These are phyloP conservation scores for Thaumatotibia leucotreta DNA, from an alignment of 1,140 invertebrate genomes.

Conservation along the genomic window DNA sequence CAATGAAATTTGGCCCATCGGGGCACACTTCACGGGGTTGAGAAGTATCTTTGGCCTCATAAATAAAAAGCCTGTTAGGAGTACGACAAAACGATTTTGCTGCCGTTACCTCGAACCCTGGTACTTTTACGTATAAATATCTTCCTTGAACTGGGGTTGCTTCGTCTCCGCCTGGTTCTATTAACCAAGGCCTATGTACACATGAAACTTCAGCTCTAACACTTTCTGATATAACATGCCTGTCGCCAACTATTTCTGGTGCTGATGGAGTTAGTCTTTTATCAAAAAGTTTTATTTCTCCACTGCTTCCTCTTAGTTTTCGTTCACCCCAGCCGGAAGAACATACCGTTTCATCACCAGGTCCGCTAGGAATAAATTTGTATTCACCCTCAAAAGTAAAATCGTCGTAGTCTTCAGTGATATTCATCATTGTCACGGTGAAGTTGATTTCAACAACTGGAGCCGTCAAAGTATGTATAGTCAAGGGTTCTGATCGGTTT, in stretches of 20 bases:
- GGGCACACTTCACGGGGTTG: conserved; percentile 83
- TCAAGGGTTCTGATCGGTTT: conserved; percentile 79
- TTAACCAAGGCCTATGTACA: conserved; percentile 86
- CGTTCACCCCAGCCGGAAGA: conserved; percentile 80
- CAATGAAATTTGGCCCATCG: conserved; percentile 74
- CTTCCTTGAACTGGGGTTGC: conserved; percentile 79
- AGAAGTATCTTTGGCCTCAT: conserved; percentile 80
- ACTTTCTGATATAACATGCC: conserved; percentile 72
- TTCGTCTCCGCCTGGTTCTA: conserved; percentile 81
- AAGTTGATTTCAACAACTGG: conserved; percentile 84
- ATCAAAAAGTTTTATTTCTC: conserved; percentile 78
- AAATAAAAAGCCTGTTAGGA: conserved; percentile 84
- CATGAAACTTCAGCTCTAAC: conserved; percentile 77
- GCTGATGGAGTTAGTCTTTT: conserved; percentile 59
- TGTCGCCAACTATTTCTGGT: conserved; percentile 67
- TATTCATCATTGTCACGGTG: conserved; percentile 86
- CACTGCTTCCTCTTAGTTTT: conserved; percentile 82
- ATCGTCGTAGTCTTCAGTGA: conserved; percentile 87
- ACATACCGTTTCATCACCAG: conserved; percentile 76
- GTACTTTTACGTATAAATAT: conserved; percentile 83
- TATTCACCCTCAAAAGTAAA: conserved; percentile 89
- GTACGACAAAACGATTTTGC: conserved; percentile 80
- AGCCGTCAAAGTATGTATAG: conserved; percentile 80
- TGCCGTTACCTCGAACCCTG: conserved; percentile 79
- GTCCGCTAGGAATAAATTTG: conserved; percentile 80